Evolutionary conservation across 2,797 vertebrate species (phyloP).

Genomic region (Stomatorhinus walkeri): DNA sequence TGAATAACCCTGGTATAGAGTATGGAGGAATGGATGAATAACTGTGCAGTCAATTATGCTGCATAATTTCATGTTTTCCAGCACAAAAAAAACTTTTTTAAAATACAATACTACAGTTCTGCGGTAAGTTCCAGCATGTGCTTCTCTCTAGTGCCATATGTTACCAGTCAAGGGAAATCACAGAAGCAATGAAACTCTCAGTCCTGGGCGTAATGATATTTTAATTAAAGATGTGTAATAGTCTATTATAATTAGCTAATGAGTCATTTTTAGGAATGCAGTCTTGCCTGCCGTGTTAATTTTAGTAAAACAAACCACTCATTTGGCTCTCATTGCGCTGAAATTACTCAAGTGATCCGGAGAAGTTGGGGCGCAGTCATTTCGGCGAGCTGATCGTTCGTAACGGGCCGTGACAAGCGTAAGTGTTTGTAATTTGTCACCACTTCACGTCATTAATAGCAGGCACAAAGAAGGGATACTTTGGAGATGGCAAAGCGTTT

Average conservation of each 20-base stretch:
- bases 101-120: neutral
- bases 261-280: conserved; percentile 5
- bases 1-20: neutral
- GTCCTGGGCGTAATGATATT: conserved; percentile 9
- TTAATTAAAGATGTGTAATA: conserved; percentile 20
- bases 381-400: neutral
- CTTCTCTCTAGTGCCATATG: neutral
- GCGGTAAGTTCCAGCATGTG: neutral
- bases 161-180: conserved; percentile 8
- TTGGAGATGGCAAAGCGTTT: neutral
- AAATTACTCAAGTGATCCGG: neutral
- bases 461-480: neutral
- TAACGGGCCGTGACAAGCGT: neutral
- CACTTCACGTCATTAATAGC: neutral
- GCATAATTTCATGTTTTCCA: neutral
- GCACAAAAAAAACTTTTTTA: neutral
- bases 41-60: neutral
- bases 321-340: neutral
- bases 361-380: neutral
- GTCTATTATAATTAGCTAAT: conserved; percentile 13
- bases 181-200: neutral
- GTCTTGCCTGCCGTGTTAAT: conserved; percentile 12
- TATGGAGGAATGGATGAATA: neutral
- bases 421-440: neutral
- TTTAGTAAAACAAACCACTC: conserved; percentile 15